Evolutionary conservation across 92 coral and sea anemone species (phyloP), one percentile per base, ranked within the genome.

Genomic region (Scolanthus callimorphus): DNA sequence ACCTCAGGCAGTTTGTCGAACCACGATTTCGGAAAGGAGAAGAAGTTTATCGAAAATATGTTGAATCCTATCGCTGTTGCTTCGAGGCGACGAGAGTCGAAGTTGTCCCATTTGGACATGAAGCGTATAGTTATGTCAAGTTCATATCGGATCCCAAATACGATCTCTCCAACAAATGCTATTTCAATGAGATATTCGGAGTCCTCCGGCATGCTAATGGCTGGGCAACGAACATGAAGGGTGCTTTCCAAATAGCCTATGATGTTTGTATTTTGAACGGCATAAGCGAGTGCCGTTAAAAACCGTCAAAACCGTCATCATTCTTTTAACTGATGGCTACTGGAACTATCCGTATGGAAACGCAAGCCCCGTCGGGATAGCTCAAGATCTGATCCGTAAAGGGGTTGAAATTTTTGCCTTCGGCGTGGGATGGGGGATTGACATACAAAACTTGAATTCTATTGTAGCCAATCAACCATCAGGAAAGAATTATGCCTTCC

Each of bases 11-110:
- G 96, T 64, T 60, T 87, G 3, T 1, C 39, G n/a, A 4, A 11
- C 3, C 3, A 23, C 25, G 67, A 87, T 22, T 87, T 78, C 49
- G 6, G 17, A 1, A 61, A 70, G 26, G 96, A 87, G 23, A 87
- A 82, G 37, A 59, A 61, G 41, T 87, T 87, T 26, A 31, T 87
- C 41, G 65, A 31, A 3, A 87, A 87, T 30, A 48, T 87, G 57
- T 57, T 87, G 61, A 83, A 68, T 58, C 65, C 57, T 55, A 73
- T 87, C 0, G 62, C 77, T 11, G 96, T 87, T 6, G 79, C 19
- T 66, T 55, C 8, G 83, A 87, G 29, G 90, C 86, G 0, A 87
- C 90, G 8, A 31, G 96, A 8, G 86, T 87, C 0, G 90, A 87
- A 45, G 80, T 87, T 11, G 82, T 87, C 25, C 89, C 96, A 9